Conservation (phyloP, 2,113 vertebrate genomes). For the Clupea harengus region DNA sequence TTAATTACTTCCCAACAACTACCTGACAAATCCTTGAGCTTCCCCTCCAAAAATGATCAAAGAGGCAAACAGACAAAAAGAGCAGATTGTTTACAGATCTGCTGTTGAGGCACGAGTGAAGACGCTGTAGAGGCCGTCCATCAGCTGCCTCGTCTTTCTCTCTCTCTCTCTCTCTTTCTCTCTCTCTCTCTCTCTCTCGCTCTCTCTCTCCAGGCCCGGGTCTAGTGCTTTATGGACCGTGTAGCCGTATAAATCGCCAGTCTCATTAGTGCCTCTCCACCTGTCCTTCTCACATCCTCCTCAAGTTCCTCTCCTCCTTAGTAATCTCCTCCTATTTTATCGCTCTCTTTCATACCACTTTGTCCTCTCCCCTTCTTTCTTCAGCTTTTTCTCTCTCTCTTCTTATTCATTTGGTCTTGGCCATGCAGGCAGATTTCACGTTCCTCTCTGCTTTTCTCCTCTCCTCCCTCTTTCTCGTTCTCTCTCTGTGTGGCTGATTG, state of each 20-base stretch:
- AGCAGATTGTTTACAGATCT: not conserved
- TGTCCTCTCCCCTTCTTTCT: not conserved
- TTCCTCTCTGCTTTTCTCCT: not conserved
- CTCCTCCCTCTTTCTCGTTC: not conserved
- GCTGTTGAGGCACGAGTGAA: too few relatives aligned
- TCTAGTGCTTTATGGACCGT: not conserved
- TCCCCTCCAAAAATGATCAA: not conserved
- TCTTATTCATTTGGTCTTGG: conserved; percentile 14
- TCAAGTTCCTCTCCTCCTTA: not conserved
- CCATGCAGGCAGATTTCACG: not conserved
- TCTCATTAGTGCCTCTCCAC: not conserved
- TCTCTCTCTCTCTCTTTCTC: not conserved
- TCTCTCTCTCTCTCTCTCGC: not conserved
- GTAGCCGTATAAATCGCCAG: not conserved
- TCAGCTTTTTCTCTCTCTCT: conserved; percentile 25
- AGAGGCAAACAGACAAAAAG: not conserved
- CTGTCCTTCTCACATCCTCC: conserved; percentile 4
- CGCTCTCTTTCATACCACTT: not conserved
- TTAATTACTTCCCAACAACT: not conserved
- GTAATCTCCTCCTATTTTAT: not conserved
- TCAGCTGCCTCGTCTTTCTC: not conserved
- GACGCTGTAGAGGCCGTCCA: too few relatives aligned
- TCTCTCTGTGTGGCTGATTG: conserved; percentile 1
- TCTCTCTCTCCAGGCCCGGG: not conserved
- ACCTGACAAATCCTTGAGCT: not conserved